These are phyloP conservation scores for Rhizoglyphus robini DNA, from an alignment of 1,140 invertebrate genomes.

Conservation along the genomic window DNA sequence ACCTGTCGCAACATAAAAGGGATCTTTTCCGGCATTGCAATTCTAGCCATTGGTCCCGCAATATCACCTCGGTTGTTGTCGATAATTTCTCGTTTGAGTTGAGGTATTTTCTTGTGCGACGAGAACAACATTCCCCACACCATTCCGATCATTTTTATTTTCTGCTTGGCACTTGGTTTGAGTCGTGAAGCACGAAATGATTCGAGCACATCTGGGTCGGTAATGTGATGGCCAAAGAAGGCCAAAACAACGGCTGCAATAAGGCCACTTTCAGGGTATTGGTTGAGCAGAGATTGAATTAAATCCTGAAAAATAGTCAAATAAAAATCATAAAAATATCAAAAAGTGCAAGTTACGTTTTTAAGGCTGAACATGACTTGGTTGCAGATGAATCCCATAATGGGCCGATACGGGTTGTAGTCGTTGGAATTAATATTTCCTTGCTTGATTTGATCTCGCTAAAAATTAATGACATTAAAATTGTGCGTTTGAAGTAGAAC, in stretches of 20 bases:
- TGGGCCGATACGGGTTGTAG: slow-evolving; percentile 16
- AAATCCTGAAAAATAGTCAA: background rate
- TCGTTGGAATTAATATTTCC: slow-evolving; percentile 12
- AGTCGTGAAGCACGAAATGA: too few relatives aligned
- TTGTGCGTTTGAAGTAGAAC: too few relatives aligned
- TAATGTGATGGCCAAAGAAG: slow-evolving; percentile 8
- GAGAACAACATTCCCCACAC: too few relatives aligned
- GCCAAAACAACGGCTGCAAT: background rate
- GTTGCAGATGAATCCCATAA: slow-evolving; percentile 13
- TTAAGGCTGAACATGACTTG: slow-evolving; percentile 20
- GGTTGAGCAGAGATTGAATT: background rate
- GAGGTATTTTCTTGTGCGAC: too few relatives aligned
- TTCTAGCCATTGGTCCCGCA: background rate
- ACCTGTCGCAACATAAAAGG: background rate
- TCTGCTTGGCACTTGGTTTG: background rate
- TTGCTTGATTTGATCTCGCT: slow-evolving; percentile 7
- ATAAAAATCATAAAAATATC: background rate
- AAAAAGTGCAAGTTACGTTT: background rate
- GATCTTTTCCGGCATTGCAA: background rate
- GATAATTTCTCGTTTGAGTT: background rate
- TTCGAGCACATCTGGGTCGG: background rate
- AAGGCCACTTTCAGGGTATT: background rate
- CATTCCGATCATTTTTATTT: too few relatives aligned
- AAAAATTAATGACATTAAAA: background rate
- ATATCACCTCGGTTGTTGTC: background rate